These are phyloP conservation scores for Nephotettix cincticeps DNA, from an alignment of 1,140 invertebrate genomes.

Conservation along the genomic window DNA sequence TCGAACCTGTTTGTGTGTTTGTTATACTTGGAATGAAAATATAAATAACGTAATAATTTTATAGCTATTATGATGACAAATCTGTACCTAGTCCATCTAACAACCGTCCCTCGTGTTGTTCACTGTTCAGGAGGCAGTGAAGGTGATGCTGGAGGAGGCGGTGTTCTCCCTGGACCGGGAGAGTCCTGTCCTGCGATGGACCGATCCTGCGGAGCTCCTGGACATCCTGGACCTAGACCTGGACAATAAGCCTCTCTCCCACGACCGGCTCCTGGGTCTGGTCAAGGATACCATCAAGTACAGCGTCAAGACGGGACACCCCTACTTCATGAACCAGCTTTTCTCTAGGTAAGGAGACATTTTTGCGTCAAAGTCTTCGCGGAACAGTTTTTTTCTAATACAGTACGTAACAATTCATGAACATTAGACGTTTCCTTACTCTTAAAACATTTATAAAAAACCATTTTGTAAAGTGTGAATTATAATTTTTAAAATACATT, in stretches of 20 bases:
- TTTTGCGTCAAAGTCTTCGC: too few species aligned
- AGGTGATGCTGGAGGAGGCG: constrained; percentile 11
- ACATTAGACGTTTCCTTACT: too few species aligned
- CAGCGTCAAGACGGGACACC: constrained; percentile 86
- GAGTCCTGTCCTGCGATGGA: constrained; percentile 73
- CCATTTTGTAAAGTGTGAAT: too few species aligned
- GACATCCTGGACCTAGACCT: constrained; percentile 65
- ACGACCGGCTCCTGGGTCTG: constrained; percentile 64
- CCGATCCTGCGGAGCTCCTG: constrained; percentile 63
- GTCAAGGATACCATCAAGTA: constrained; percentile 69
- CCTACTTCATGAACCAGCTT: constrained; percentile 83
- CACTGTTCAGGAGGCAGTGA: constrained; percentile 1
- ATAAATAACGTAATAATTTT: background rate
- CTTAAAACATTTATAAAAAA: too few species aligned
- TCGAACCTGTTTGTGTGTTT: background rate
- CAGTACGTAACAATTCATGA: too few species aligned
- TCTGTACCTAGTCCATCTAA: background rate
- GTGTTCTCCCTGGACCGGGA: constrained; percentile 67
- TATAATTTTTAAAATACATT: too few species aligned
- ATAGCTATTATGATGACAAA: background rate
- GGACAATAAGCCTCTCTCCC: constrained; percentile 52
- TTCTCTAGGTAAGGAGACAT: constrained; percentile 66
- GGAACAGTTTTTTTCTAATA: too few species aligned
- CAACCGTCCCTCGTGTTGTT: background rate
- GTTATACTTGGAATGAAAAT: background rate